phyloP scores from a whole-genome alignment of 2,888 invertebrate genomes.

The Diarsia brunnea region DNA sequence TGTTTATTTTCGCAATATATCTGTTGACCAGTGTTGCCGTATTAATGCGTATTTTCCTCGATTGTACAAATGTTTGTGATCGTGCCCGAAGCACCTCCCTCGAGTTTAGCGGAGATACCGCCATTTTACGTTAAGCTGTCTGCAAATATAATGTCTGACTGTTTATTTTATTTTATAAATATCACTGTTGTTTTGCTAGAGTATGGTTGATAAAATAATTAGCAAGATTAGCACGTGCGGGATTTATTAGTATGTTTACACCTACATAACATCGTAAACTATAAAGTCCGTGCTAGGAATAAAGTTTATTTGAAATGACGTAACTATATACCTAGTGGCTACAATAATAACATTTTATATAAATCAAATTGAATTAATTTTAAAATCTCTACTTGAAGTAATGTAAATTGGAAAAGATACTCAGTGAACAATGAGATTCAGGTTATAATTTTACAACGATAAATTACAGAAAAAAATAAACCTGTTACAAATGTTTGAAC shows the following conservation, averaged over 20 bases:
- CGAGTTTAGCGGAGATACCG: conserved; percentile 72
- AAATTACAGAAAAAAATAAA: too few species aligned
- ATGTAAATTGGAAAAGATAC: too few species aligned
- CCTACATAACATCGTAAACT: neutral
- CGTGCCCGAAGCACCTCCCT: conserved; percentile 75
- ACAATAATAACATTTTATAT: neutral
- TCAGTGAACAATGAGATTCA: too few species aligned
- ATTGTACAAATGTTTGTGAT: conserved; percentile 75
- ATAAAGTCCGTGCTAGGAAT: neutral
- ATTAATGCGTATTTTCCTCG: conserved; percentile 65
- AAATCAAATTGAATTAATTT: neutral
- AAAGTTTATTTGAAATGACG: conserved; percentile 13
- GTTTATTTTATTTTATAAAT: conserved; percentile 42
- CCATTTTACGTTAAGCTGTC: conserved; percentile 51
- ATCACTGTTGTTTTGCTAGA: conserved; percentile 31
- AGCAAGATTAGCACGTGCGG: conserved; percentile 12
- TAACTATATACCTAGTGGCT: neutral
- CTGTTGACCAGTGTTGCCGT: conserved; percentile 31
- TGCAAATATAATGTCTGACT: conserved; percentile 60
- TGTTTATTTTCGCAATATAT: conserved; percentile 59
- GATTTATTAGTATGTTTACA: conserved; percentile 19
- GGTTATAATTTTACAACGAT: too few species aligned
- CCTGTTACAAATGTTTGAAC: neutral
- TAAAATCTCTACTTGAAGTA: too few species aligned
- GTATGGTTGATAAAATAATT: conserved; percentile 27